A percentile compares a stretch with the other conserved stretches of the same genome.
These are phyloP conservation scores for Myotis findleyi DNA, from an alignment of 2,797 vertebrate species.

Conservation along the genomic window DNA sequence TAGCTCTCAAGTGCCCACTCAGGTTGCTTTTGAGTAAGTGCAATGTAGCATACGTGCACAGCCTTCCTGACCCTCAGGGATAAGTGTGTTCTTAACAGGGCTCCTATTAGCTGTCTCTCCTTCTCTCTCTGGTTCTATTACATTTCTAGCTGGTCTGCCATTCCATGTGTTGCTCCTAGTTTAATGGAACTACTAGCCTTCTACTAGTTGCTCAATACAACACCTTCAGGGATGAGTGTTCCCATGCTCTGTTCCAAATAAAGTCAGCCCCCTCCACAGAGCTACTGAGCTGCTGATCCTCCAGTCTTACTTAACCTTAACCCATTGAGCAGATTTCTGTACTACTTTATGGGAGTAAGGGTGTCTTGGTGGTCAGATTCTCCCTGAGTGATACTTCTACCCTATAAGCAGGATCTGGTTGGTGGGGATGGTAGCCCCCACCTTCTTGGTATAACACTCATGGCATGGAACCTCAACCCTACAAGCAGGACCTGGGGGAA, in stretches of 20 bases:
- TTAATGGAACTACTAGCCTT: slow-evolving; percentile 35
- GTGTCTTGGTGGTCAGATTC: background rate
- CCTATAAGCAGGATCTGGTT: background rate
- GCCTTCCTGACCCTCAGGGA: background rate
- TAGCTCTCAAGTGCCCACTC: slow-evolving; percentile 28
- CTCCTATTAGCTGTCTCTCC: background rate
- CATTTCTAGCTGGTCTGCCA: slow-evolving; percentile 12
- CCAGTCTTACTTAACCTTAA: background rate
- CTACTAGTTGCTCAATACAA: slow-evolving; percentile 9
- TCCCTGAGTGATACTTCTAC: background rate
- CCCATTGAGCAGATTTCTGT: background rate
- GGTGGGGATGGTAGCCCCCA: background rate
- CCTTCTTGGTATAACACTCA: background rate
- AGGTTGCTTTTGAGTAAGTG: slow-evolving; percentile 22
- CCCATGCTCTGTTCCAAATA: slow-evolving; percentile 2
- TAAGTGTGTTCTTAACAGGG: slow-evolving; percentile 17
- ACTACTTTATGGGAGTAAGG: background rate
- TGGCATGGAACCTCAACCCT: background rate
- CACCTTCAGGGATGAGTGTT: background rate
- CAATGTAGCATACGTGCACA: background rate
- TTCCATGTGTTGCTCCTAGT: slow-evolving; percentile 28
- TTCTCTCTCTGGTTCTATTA: background rate
- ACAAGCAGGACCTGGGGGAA: background rate
- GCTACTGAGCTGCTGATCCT: background rate
- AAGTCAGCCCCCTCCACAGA: background rate